Base-by-base conservation (phyloP, 1,140 invertebrate genomes). In the Drosophila sturtevanti region DNA sequence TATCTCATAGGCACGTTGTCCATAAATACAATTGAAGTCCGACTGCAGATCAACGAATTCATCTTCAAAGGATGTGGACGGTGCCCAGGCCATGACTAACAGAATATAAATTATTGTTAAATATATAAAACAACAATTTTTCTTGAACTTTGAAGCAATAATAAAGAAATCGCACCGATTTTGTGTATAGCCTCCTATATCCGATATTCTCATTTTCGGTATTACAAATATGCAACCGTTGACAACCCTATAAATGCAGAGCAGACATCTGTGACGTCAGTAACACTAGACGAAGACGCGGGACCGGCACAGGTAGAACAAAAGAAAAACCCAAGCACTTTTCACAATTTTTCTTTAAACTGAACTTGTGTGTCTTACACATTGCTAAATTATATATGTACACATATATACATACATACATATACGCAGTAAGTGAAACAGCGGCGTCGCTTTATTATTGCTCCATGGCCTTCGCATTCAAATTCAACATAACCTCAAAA, bases 1-100 rank as follows among this genome's bases (percentile, higher is more conserved):
- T 27, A 14, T 35, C 16, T 89, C 77, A 37, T 80, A 84, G 27
- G 63, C 60, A 16, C 77, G 11, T 35, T 80, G 77, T 24, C 81
- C 85, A 21, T 72, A 71, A 11, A 87, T 51, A 1, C 84, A 72
- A 64, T 89, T 68, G 21, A 68, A 78, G 35, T 69, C 59, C 0
- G 81, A 71, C 18, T 91, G 76, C 31, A 84, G 51, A n/a, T 69
- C 58, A 14, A 91, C 65, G 22, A 91, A 70, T 27, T 91, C 89
- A 14, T 91, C 69, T 60, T 91, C 90, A 54, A 91, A 91, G n/a
- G 65, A 71, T 0, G 70, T 78, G 11, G 68, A 65, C 10, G 90
- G 90, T 14, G 60, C 72, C 90, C 90, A 91, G 22, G 82, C 82
- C 82, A 86, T 86, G 38, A 56, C 64, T 63, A 73, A 48, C 41